These are phyloP conservation scores for Phymatocera aterrima DNA, from an alignment of 2,888 invertebrate species.

Conservation along the genomic window DNA sequence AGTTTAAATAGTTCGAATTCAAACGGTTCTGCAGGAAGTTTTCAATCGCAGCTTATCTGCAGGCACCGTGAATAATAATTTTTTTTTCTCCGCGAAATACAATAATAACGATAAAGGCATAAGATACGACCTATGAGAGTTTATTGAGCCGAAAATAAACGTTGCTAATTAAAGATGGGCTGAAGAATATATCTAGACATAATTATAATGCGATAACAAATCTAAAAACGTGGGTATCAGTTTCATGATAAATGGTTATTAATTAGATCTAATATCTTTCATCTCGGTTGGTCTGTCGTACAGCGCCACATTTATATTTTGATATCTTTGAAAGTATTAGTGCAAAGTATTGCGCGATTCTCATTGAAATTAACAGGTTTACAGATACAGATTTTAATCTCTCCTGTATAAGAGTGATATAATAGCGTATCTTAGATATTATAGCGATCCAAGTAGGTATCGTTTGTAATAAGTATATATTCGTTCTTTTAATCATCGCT, in stretches of 20 bases:
- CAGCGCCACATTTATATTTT: not conserved
- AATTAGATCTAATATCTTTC: not conserved
- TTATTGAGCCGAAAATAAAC: not conserved
- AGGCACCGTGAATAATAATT: no score
- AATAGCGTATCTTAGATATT: not conserved
- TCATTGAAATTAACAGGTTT: not conserved
- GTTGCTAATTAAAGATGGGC: not conserved
- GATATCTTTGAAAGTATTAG: not conserved
- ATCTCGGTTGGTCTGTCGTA: not conserved
- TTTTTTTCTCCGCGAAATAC: no score
- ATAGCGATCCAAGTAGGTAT: not conserved
- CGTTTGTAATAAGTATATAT: not conserved
- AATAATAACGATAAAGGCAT: no score
- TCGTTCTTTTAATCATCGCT: not conserved
- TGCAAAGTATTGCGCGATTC: not conserved
- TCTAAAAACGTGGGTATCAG: not conserved
- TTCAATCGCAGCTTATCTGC: no score
- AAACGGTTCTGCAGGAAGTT: no score
- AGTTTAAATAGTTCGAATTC: no score
- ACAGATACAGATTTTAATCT: slow-evolving; percentile 17
- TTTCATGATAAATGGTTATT: slow-evolving; percentile 15
- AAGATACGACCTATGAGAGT: not conserved
- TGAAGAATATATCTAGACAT: not conserved
- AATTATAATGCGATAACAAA: not conserved
- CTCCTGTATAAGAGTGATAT: no score